Evolutionary conservation across 2,888 invertebrate species (phyloP).

Genomic region (Serrognathus titanus): DNA sequence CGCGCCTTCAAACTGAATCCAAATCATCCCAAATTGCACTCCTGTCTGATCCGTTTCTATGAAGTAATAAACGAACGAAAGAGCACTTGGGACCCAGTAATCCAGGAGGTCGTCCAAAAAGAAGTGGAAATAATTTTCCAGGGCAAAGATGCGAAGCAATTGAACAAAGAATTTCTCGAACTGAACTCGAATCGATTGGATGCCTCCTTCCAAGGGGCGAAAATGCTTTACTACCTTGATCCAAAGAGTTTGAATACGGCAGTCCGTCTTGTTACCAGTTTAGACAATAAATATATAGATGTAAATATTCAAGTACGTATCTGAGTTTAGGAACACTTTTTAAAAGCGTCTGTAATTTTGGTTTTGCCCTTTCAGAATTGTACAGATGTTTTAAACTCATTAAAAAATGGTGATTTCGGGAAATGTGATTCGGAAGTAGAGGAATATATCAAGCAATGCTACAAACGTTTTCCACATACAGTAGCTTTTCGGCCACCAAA

Average conservation of each 20-base stretch:
- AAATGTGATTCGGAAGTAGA: constrained; percentile 64
- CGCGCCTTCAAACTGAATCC: constrained; percentile 77
- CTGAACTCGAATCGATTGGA: constrained; percentile 63
- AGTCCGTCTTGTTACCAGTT: constrained; percentile 57
- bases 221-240: constrained; percentile 74
- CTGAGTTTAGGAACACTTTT: not conserved
- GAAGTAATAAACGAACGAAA: constrained; percentile 50
- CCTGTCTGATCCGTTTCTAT: constrained; percentile 79
- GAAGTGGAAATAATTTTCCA: constrained; percentile 57
- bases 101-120: constrained; percentile 52
- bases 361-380: constrained; percentile 64
- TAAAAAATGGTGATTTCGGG: constrained; percentile 79
- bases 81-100: constrained; percentile 50
- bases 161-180: constrained; percentile 69
- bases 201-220: constrained; percentile 78
- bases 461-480: constrained; percentile 74
- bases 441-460: constrained; percentile 70
- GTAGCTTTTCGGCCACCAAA: constrained; percentile 61
- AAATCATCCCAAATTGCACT: constrained; percentile 77
- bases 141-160: constrained; percentile 53
- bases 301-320: constrained; percentile 53
- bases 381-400: constrained; percentile 72
- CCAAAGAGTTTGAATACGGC: constrained; percentile 64
- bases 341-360: not conserved
- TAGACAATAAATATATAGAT: constrained; percentile 53